Evolutionary conservation across 2,113 vertebrate genomes (phyloP), one percentile per base, ranked within the genome.

Genomic region (Paradisaea rubra): DNA sequence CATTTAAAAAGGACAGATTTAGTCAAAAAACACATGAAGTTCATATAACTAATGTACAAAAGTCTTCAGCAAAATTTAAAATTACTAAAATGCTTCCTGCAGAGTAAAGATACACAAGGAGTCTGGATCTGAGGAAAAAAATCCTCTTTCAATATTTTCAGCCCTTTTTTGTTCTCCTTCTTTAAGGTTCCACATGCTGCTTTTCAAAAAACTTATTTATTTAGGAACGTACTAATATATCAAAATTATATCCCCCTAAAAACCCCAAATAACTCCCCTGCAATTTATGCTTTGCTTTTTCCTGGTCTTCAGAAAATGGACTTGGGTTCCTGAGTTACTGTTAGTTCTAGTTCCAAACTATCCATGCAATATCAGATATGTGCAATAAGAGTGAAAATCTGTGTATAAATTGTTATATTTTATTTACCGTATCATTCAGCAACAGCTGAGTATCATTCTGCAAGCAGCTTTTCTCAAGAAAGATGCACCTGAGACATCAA

Each of bases 401-500:
- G 10, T 16, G 9, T 22, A 49, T 22, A 24, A 64, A 35, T 22
- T 33, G 5, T 45, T 80, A 10, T 37, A 27, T 42, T 76, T 69
- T 64, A 72, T 78, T 63, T 52, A 57, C 10, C 7, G 61, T 53
- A 20, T 15, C 16, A 65, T 73, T 77, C 44, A 64, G 15, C 23
- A 74, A 60, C 49, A 71, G 35, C 47, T 60, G 81, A 59, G 5
- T 30, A 71, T 12, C 18, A 50, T 59, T 89, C 66, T 65, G 25
- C 49, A 68, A 74, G 14, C 18, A 81, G 44, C 15, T 42, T 72
- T 80, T 64, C 45, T 16, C 49, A 74, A 74, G 33, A 66, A 72
- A 52, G 4, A 35, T 1, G 30, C 0, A 0, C 4, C 30, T 5
- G 9, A 84, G 22, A 86, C 2, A 9, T 8, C 31, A 66, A 18